Conservation (phyloP, 2,797 vertebrate species). For the Malacoraja senta region DNA sequence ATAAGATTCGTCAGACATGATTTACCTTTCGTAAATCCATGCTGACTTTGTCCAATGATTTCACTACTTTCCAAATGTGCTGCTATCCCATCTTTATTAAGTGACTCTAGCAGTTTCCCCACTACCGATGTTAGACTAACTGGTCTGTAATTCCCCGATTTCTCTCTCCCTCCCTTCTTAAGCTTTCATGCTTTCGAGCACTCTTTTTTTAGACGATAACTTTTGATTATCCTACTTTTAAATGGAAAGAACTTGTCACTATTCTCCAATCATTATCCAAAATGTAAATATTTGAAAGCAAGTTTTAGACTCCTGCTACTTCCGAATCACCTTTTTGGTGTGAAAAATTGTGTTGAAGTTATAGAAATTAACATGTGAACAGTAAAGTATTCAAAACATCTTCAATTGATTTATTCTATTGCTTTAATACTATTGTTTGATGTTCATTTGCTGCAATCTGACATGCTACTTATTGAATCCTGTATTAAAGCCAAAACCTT, state of each 20-base stretch:
- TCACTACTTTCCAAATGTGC: no score
- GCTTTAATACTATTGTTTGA: neutral
- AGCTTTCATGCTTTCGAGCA: neutral
- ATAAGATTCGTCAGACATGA: no score
- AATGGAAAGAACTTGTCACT: neutral
- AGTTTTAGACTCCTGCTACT: neutral
- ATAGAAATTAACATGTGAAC: neutral
- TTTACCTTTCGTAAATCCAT: no score
- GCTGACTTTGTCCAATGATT: no score
- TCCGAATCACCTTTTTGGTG: neutral
- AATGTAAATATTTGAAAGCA: neutral
- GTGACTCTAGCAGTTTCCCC: no score
- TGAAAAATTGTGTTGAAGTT: neutral
- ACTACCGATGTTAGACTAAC: no score
- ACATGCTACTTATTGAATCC: neutral
- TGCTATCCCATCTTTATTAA: no score
- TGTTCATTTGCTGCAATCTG: neutral
- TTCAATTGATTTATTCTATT: neutral
- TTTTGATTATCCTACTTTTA: neutral
- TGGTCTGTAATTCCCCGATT: no score
- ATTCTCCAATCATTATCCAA: neutral
- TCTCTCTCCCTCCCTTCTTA: no score
- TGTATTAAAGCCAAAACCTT: neutral
- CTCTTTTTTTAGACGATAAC: neutral
- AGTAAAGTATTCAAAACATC: neutral